Evolutionary conservation across 1,140 invertebrate genomes (phyloP), one percentile per base, ranked within the genome.

Genomic region (Polyergus mexicanus): DNA sequence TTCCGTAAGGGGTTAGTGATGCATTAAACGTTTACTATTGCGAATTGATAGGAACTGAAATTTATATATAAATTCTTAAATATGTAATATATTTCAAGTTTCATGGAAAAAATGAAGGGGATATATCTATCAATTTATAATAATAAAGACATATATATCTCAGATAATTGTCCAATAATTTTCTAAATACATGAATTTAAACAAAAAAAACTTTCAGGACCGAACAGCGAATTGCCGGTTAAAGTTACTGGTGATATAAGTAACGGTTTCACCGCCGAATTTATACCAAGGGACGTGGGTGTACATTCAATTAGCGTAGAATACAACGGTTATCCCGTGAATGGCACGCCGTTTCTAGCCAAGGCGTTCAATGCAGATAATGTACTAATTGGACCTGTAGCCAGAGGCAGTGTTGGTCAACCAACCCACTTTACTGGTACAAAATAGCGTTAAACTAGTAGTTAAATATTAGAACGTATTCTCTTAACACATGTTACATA

Each of bases 281-380:
- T 99, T 92, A 98, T 97, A 54, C 98, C 99, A 32, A 96, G 96
- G 78, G 97, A 97, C 94, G 98, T 99, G 56, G 98, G 98, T 74
- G 97, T 98, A 0, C 98, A 99, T 94, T 97, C 97, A 58, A 97
- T 99, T 58, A 97, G 97, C 80, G 97, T 98, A 51, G 98, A 98
- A 93, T 99, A 99, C 93, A 99, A 98, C 94, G 98, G 98, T 25
- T 97, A 98, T 90, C 97, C 98, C 8, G 97, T 99, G 19, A 97
- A 98, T 94, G 98, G 98, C 25, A 99, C 98, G 76, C 99, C 99
- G 35, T 99, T 99, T 94, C 95, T 98, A 68, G 97, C 98, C 58
- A 99, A 99, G 95, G 98, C 98, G 5, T 99, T 99, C 95, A 98
- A 99, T 95, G 97, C 98, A n/a, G 97, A 97, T 86, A 96, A 97